Percentiles rank a stretch among this genome's conserved stretches.
These are phyloP conservation scores for Drosophila prolongata DNA, from an alignment of 2,888 invertebrate species.

Conservation along the genomic window DNA sequence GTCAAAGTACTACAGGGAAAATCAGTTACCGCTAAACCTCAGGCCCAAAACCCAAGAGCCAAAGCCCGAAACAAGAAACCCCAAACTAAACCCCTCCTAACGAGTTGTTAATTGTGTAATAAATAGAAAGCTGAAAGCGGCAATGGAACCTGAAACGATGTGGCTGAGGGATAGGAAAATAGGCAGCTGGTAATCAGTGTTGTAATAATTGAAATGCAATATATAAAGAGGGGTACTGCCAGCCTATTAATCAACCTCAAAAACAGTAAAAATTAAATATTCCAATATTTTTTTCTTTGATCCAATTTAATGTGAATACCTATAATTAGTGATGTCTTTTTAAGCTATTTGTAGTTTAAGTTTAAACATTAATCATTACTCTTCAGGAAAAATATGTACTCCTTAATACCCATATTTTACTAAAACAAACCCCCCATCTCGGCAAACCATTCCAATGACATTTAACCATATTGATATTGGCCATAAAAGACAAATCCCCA, in stretches of 20 bases:
- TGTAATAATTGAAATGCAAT: slow-evolving; percentile 77
- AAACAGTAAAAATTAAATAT: too few relatives aligned
- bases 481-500: slow-evolving; percentile 66
- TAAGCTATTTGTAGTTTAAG: too few relatives aligned
- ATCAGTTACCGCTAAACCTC: slow-evolving; percentile 42
- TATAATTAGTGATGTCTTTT: too few relatives aligned
- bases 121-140: slow-evolving; percentile 72
- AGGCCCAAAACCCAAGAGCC: slow-evolving; percentile 36
- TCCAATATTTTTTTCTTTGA: too few relatives aligned
- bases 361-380: too few relatives aligned
- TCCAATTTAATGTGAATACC: too few relatives aligned
- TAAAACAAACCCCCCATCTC: not conserved
- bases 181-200: slow-evolving; percentile 46
- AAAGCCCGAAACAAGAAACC: slow-evolving; percentile 29
- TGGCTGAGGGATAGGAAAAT: slow-evolving; percentile 15
- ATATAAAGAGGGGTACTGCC: slow-evolving; percentile 2
- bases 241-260: not conserved
- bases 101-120: slow-evolving; percentile 79
- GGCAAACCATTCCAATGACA: slow-evolving; percentile 17
- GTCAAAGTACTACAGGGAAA: slow-evolving; percentile 29
- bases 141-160: slow-evolving; percentile 31
- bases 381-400: not conserved
- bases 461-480: slow-evolving; percentile 63
- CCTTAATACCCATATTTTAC: not conserved
- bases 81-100: slow-evolving; percentile 51